Evolutionary conservation across 2,797 vertebrate genomes (phyloP), one percentile per base, ranked within the genome.

Genomic region (Crocodylus rhombifer): DNA sequence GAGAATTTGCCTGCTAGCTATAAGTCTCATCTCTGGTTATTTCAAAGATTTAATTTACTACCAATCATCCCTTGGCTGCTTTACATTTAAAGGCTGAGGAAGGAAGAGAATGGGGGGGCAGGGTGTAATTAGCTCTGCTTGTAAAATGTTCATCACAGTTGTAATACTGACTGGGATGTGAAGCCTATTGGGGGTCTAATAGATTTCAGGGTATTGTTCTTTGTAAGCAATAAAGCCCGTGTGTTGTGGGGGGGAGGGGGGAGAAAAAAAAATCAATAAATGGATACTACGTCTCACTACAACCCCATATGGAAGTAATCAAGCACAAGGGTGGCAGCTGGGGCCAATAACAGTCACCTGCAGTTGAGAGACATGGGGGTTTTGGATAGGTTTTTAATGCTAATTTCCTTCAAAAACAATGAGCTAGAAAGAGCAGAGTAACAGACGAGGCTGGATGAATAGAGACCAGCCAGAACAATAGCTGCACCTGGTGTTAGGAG

Each of bases 311-410:
- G 99, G 99, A 99, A 98, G 98, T 99, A 99, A 99, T 99, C 98
- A 98, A 98, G 98, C 98, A 98, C 98, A 98, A 99, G 98, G 98
- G 96, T 98, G 99, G 98, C 99, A 99, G 99, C 99, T 99, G 99
- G 99, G 98, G 98, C 98, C 98, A 98, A 98, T 98, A 99, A 98
- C 98, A 99, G 99, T 99, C 99, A 99, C 99, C 99, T 99, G 99
- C 99, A 99, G 98, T 97, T 97, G 98, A 97, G 97, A 97, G 97
- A 97, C 97, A n/a, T 85, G 89, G 98, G 97, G 98, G 97, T 93
- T 97, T 97, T 65, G 97, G 98, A 97, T 97, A 97, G 98, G 97
- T 96, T 98, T 98, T 98, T 97, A 95, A 98, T 98, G 98, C 98
- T 98, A 98, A 98, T 98, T 98, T 98, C 97, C 97, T 96, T 95